Evolutionary conservation across 2,113 vertebrate species (phyloP).

Genomic region (Cynoglossus semilaevis): DNA sequence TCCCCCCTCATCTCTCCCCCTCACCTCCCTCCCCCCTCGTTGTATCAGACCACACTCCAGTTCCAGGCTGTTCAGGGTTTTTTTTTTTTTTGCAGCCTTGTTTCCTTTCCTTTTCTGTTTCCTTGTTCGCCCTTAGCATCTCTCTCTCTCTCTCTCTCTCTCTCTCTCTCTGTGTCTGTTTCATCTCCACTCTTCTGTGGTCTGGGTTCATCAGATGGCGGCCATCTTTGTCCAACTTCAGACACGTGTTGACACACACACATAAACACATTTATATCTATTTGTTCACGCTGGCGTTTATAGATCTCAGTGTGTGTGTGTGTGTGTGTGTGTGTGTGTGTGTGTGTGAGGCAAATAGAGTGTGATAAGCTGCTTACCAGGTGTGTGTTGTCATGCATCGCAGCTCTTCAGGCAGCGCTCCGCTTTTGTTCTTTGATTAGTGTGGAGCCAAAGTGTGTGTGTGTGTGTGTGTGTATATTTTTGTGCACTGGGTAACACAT

Average conservation of each 20-base stretch:
- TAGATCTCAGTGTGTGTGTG: constrained; percentile 64
- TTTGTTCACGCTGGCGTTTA: constrained; percentile 55
- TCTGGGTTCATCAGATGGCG: constrained; percentile 53
- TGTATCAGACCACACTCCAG: constrained; percentile 32
- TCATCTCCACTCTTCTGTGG: constrained; percentile 56
- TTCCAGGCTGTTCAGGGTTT: constrained; percentile 24
- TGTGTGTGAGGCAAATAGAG: constrained; percentile 59
- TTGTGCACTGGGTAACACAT: background rate
- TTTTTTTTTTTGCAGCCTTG: constrained; percentile 52
- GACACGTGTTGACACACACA: constrained; percentile 32
- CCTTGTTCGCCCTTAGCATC: constrained; percentile 58
- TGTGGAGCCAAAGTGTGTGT: constrained; percentile 18
- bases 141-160: no score
- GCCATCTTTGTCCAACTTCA: constrained; percentile 59
- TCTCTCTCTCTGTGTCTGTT: no score
- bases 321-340: constrained; percentile 42
- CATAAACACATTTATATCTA: constrained; percentile 16
- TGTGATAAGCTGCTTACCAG: constrained; percentile 76
- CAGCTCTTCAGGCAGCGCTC: constrained; percentile 65
- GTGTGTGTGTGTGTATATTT: no score
- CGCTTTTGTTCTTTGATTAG: constrained; percentile 63
- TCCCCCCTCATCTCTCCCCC: constrained; percentile 14
- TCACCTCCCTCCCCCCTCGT: constrained; percentile 14
- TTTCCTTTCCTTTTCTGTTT: constrained; percentile 64
- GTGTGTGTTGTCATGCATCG: constrained; percentile 70